Evolutionary conservation across 2,797 vertebrate genomes (phyloP), one percentile per base, ranked within the genome.

Genomic region (Semotilus atromaculatus): DNA sequence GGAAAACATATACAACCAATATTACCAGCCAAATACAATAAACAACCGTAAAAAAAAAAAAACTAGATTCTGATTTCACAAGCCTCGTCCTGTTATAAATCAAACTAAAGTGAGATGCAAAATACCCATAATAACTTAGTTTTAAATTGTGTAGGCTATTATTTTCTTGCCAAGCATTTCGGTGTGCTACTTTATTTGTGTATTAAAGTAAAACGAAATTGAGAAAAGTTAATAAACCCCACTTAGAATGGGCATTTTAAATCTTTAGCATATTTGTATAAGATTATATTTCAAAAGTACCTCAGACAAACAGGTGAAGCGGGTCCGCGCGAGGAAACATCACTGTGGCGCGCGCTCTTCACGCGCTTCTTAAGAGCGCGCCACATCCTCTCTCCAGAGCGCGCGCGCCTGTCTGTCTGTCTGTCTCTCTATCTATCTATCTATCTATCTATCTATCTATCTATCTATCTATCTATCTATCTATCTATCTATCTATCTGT

Each of bases 341-440:
- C 76, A 62, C 76, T 64, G 76, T 3, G 23, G 29, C 73, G 73
- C 51, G 73, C 73, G 51, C 74, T 40, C 34, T 3, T 60, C 74
- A 76, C 73, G 16, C 55, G 51, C 21, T 18, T 43, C 43, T 73
- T 21, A 62, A 62, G 36, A 43, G 18, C 45, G 31, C 55, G 58
- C 19, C 19, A 21, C 55, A 62, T 58, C 58, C 58, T 66, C 16
- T n/a, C 40, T 48, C 26, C n/a, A 45, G 58, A 64, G 16, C 5
- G 36, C 36, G 7, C 21, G 55, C 66, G 29, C 7, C 29, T 19
- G 16, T 64, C 26, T 13, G 7, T 19, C 48, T 13, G 7, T 19
- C 48, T 13, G 7, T 51, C 48, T 6, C 19, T 5, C 5, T 6
- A 19, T 53, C 48, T 6, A 53, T 7, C 48, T 18, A 51, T 53